Conservation (phyloP, 1,140 invertebrate genomes). For the Dufourea novaeangliae region DNA sequence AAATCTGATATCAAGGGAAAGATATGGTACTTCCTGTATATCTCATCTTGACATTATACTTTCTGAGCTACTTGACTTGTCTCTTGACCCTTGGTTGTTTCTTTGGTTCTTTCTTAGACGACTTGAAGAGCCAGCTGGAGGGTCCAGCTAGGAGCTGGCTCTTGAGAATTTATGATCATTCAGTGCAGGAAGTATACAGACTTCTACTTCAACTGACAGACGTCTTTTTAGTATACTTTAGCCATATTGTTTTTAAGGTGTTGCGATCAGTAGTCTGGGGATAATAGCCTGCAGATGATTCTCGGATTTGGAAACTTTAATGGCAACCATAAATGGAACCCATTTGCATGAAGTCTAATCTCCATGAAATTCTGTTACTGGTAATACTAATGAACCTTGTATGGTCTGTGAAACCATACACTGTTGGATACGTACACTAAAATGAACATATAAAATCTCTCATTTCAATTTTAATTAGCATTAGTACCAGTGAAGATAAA, state of each 20-base stretch:
- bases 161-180: not conserved
- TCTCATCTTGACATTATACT: not conserved
- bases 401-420: not conserved
- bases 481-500: not conserved
- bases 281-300: not conserved
- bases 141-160: not conserved
- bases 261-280: not conserved
- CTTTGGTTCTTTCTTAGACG: not conserved
- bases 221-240: not conserved
- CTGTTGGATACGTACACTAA: not conserved
- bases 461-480: not conserved
- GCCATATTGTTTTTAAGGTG: not conserved
- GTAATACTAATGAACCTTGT: conserved; percentile 8
- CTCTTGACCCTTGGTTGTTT: not conserved
- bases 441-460: not conserved
- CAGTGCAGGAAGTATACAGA: not conserved
- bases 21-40: too few relatives aligned
- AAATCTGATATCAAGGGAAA: too few relatives aligned
- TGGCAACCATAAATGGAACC: not conserved
- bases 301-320: not conserved
- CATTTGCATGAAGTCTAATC: not conserved
- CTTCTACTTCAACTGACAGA: too few relatives aligned
- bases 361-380: not conserved
- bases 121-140: not conserved
- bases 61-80: not conserved